Percentiles rank a stretch among this genome's conserved stretches.
Evolutionary conservation across 2,797 vertebrate species (phyloP).

Genomic region (Serranus cabrilla): DNA sequence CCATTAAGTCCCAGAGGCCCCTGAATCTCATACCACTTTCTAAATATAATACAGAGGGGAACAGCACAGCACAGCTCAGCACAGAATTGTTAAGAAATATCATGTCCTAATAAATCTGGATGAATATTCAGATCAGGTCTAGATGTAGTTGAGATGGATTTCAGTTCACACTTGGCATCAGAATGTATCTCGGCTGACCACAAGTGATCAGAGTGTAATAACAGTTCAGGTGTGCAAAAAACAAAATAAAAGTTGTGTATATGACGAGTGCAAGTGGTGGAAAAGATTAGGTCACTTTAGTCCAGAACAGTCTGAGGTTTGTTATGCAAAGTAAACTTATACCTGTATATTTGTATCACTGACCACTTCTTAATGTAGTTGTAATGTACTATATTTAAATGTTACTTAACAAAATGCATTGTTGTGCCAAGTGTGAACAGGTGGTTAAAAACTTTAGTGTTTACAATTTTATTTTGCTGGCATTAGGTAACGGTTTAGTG

Average conservation of each 20-base stretch:
- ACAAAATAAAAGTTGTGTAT: neutral
- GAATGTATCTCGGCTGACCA: conserved; percentile 8
- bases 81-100: conserved; percentile 27
- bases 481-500: neutral
- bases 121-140: conserved; percentile 2
- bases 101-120: neutral
- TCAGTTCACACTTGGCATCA: conserved; percentile 38
- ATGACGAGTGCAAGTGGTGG: neutral
- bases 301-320: neutral
- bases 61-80: conserved; percentile 53
- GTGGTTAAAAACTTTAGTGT: conserved; percentile 1
- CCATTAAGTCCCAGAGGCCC: conserved; percentile 47
- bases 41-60: conserved; percentile 62
- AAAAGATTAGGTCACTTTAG: neutral
- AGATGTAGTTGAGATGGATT: conserved; percentile 28
- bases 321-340: conserved; percentile 1
- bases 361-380: neutral
- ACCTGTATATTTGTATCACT: neutral
- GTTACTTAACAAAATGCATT: conserved; percentile 22
- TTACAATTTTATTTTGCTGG: neutral
- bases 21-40: conserved; percentile 51
- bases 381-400: neutral
- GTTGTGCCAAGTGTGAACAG: conserved; percentile 42
- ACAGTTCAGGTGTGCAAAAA: neutral
- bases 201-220: neutral